phyloP scores from a whole-genome alignment of 2,797 vertebrate genomes.

The Coregonus suidteri region DNA sequence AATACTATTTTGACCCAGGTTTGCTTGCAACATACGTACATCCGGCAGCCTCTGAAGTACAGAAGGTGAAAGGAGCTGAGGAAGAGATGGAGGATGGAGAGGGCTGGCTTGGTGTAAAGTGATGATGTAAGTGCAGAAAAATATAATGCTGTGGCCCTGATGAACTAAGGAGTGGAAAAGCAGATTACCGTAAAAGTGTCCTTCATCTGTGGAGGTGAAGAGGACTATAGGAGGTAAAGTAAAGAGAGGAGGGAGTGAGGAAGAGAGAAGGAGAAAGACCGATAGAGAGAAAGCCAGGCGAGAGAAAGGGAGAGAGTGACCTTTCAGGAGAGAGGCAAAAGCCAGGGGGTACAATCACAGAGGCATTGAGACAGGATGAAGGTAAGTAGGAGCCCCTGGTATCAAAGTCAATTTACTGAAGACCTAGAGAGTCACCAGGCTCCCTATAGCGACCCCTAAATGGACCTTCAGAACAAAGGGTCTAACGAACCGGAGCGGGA shows the following conservation, averaged over 20 bases:
- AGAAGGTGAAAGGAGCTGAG: too few species aligned
- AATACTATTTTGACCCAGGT: not conserved
- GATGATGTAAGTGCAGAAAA: slow-evolving; percentile 32
- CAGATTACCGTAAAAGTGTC: slow-evolving; percentile 27
- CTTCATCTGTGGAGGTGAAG: slow-evolving; percentile 30
- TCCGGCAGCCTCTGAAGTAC: too few species aligned
- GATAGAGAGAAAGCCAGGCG: slow-evolving; percentile 9
- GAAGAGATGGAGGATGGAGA: slow-evolving; percentile 6
- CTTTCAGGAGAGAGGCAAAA: slow-evolving; percentile 45
- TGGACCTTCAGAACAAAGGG: slow-evolving; percentile 23
- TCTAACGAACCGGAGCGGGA: slow-evolving; percentile 27
- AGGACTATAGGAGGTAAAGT: slow-evolving; percentile 7
- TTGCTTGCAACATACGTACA: too few species aligned
- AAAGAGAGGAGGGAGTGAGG: slow-evolving; percentile 9
- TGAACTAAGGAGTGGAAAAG: slow-evolving; percentile 29
- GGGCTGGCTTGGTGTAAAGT: slow-evolving; percentile 3
- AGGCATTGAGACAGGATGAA: slow-evolving; percentile 31
- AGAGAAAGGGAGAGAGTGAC: slow-evolving; percentile 27
- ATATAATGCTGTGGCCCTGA: slow-evolving; percentile 22
- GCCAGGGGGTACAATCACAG: slow-evolving; percentile 33
- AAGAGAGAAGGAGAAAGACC: not conserved
- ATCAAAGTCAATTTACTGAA: slow-evolving; percentile 35
- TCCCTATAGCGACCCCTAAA: slow-evolving; percentile 34
- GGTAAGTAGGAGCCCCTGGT: slow-evolving; percentile 40
- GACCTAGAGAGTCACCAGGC: slow-evolving; percentile 32